Evolutionary conservation across 2,797 vertebrate species (phyloP), one percentile per base, ranked within the genome.

Genomic region (Alauda arvensis): DNA sequence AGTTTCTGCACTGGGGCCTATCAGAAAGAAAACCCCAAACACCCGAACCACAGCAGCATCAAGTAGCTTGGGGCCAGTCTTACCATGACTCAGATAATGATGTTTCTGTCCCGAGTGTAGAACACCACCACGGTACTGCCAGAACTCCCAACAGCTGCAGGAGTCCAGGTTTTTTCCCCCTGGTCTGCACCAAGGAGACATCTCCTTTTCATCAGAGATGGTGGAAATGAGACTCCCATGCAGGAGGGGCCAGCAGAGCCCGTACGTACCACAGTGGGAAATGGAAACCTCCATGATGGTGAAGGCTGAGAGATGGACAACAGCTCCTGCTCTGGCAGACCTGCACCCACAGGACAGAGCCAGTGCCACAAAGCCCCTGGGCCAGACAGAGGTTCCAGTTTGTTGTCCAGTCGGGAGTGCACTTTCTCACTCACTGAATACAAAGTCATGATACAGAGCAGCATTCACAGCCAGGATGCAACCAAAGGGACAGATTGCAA

Each of bases 251-350:
- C 21, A 19, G 57, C 52, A 83, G 68, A 57, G 26, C 40, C 42
- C 29, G 20, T 21, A 23, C 0, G 1, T 24, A 42, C 8, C 0
- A 0, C 1, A 1, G 6, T 57, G 48, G 55, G 34, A 78, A 53
- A 45, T 0, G 7, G 49, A 42, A 71, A 63, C 18, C 34, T 24
- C 18, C 15, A 45, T 0, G 0, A 34, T 9, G 18, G 33, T 26
- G 24, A 33, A 60, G 42, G 33, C 21, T 34, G 49, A 51, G 45
- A 62, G 57, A 17, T 21, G 40, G 39, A 66, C 33, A 42, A 28
- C 1, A 3, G 49, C 40, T 89, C 48, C 62, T 56, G 53, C 37
- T 56, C 53, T n/a, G 62, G 45, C 24, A 62, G 52, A 72, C 29
- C 15, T 21, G 48, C 45, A 51, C 4, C 34, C 52, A 8, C 29